phyloP scores from a whole-genome alignment of 2,113 vertebrate genomes.

The Pangasianodon gigas region DNA sequence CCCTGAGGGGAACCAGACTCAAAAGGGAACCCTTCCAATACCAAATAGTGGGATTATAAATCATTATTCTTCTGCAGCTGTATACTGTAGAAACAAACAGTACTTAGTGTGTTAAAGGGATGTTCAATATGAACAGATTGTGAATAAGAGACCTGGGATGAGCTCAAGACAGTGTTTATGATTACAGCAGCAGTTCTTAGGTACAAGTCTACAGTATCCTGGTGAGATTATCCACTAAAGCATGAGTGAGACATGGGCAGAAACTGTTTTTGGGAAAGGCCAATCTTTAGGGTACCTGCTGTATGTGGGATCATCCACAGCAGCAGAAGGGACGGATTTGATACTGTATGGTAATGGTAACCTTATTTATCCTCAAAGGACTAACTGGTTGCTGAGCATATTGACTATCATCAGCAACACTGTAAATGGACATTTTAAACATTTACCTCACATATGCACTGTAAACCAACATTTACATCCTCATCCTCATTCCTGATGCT shows the following conservation, averaged over 20 bases:
- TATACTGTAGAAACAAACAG: background rate
- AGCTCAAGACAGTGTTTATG: background rate
- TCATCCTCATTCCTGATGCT: background rate
- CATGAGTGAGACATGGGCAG: background rate
- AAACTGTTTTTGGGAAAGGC: too few relatives aligned
- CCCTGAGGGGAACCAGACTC: background rate
- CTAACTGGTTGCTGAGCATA: background rate
- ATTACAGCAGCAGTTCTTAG: background rate
- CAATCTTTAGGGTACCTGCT: too few relatives aligned
- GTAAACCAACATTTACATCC: background rate
- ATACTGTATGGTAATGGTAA: background rate
- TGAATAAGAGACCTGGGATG: background rate
- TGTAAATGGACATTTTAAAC: background rate
- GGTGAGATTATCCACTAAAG: background rate
- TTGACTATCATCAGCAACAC: background rate
- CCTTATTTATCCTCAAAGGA: background rate
- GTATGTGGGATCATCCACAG: background rate
- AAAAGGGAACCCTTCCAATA: background rate
- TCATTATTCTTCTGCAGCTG: background rate
- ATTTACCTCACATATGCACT: background rate
- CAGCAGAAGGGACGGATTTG: background rate
- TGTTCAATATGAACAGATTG: background rate
- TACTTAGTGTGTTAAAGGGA: background rate
- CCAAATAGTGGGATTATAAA: background rate
- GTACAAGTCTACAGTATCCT: background rate